Conservation (phyloP, 2,113 vertebrate species). For the Phaethon lepturus region DNA sequence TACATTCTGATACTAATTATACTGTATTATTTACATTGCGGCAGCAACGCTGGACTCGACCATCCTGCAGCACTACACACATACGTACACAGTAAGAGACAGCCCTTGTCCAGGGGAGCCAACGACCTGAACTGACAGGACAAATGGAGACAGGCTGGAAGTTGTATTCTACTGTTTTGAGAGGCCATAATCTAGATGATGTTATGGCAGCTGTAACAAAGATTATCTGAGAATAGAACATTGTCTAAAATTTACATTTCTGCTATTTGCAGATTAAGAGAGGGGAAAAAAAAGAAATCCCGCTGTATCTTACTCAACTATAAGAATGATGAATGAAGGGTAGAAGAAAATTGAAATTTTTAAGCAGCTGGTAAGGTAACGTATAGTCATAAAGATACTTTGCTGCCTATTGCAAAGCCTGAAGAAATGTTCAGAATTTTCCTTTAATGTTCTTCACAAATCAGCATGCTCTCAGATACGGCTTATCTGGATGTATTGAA, state of each 20-base stretch:
- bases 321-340: background rate
- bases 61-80: background rate
- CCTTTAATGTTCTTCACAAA: background rate
- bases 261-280: background rate
- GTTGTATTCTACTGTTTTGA: background rate
- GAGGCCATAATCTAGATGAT: background rate
- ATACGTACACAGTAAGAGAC: background rate
- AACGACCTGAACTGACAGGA: background rate
- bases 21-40: background rate
- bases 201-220: background rate
- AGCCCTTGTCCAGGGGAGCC: background rate
- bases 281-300: background rate
- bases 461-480: background rate
- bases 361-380: background rate
- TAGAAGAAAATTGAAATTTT: background rate
- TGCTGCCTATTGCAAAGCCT: background rate
- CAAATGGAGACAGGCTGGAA: background rate
- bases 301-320: background rate
- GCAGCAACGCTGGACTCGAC: background rate
- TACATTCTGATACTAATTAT: conserved; percentile 11
- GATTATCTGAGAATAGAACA: background rate
- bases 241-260: background rate
- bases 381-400: background rate
- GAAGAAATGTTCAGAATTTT: background rate
- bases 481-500: background rate